These are phyloP conservation scores for Propsilocerus akamusi DNA, from an alignment of 1,140 invertebrate genomes.

Conservation along the genomic window DNA sequence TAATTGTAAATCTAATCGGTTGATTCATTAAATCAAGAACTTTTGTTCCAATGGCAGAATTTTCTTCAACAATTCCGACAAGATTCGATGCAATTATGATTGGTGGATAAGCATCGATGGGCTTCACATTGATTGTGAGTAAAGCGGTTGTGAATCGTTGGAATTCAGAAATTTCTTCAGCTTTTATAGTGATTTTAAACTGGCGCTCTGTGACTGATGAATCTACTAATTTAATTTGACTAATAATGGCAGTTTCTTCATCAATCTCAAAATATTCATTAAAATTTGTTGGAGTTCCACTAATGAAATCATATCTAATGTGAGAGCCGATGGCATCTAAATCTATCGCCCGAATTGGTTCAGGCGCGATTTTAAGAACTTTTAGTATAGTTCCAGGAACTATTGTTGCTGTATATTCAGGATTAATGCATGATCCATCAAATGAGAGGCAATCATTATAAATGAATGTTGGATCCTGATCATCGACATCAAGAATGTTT, in stretches of 20 bases:
- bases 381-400: conserved; percentile 63
- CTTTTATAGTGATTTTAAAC: conserved; percentile 51
- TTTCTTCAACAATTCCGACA: conserved; percentile 69
- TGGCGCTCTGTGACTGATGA: conserved; percentile 44
- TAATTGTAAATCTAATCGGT: conserved; percentile 62
- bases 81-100: conserved; percentile 46
- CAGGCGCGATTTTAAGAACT: conserved; percentile 62
- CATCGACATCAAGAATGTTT: conserved; percentile 71
- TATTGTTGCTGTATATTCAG: conserved; percentile 59
- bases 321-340: conserved; percentile 69
- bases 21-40: conserved; percentile 76
- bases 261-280: conserved; percentile 71
- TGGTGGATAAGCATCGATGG: conserved; percentile 69
- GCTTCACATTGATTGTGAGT: conserved; percentile 58
- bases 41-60: conserved; percentile 62
- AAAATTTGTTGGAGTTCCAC: conserved; percentile 54
- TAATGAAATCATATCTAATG: conserved; percentile 63
- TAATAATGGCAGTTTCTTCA: conserved; percentile 53
- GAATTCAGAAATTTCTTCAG: conserved; percentile 60
- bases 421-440: conserved; percentile 64
- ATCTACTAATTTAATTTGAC: conserved; percentile 61
- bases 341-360: conserved; percentile 74
- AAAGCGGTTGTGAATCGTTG: conserved; percentile 64
- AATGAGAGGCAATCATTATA: conserved; percentile 61
- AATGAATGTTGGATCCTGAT: conserved; percentile 73